Evolutionary conservation across 2,113 vertebrate species (phyloP).

Genomic region (Macaca nemestrina): DNA sequence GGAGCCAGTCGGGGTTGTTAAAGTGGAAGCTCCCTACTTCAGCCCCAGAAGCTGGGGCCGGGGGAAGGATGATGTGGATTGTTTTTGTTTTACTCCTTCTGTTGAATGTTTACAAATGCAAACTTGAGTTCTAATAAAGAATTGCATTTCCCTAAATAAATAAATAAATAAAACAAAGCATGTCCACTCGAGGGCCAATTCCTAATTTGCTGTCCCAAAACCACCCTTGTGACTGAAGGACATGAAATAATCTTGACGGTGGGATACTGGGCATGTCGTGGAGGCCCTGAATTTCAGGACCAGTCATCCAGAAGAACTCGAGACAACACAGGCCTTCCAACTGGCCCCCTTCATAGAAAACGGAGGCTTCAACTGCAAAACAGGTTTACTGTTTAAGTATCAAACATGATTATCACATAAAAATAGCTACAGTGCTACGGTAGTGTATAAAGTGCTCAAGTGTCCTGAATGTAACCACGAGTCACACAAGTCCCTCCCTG

Average conservation of each 20-base stretch:
- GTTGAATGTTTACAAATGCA: neutral
- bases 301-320: neutral
- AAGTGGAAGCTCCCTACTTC: no score
- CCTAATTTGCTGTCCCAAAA: neutral
- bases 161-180: no score
- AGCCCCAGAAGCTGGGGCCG: no score
- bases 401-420: neutral
- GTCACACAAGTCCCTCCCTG: accelerated
- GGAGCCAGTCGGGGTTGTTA: neutral
- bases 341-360: neutral
- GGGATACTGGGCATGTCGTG: neutral
- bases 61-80: neutral
- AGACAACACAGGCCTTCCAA: accelerated
- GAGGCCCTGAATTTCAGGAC: neutral
- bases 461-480: neutral
- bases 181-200: no score
- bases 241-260: neutral
- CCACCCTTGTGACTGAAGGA: neutral
- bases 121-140: slow-evolving; percentile 32
- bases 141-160: neutral
- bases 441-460: neutral
- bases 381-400: slow-evolving; percentile 1
- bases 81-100: neutral
- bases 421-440: neutral
- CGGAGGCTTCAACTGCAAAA: neutral